Evolutionary conservation across 2,797 vertebrate species (phyloP).

Genomic region (Sparidentex hasta): DNA sequence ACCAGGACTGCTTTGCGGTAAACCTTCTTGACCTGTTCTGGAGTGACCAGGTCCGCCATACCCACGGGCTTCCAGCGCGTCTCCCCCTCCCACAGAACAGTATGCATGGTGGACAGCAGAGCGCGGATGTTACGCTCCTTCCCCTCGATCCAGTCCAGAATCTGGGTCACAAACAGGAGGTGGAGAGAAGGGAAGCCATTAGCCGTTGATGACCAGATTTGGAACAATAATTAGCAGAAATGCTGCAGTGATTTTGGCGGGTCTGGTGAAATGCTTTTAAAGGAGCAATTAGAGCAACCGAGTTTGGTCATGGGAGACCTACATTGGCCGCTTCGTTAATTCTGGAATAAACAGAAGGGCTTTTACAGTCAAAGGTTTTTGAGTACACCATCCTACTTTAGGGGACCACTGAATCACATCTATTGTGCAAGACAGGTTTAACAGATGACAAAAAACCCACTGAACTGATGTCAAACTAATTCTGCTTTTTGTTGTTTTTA

Average conservation of each 20-base stretch:
- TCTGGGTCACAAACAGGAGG: conserved; percentile 81
- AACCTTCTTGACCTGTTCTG: conserved; percentile 98
- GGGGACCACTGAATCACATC: conserved; percentile 39
- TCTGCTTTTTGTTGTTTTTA: conserved; percentile 9
- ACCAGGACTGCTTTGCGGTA: conserved; percentile 97
- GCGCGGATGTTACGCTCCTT: conserved; percentile 99
- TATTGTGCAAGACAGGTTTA: conserved; percentile 27
- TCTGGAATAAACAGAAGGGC: conserved; percentile 37
- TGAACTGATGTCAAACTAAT: conserved; percentile 12
- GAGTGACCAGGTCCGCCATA: conserved; percentile 98
- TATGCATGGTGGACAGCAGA: conserved; percentile 98
- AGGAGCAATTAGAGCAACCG: conserved; percentile 47
- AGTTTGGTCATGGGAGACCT: conserved; percentile 53
- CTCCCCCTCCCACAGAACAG: conserved; percentile 97
- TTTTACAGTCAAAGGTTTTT: conserved; percentile 44
- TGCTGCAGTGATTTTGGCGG: conserved; percentile 34
- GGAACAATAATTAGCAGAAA: conserved; percentile 51
- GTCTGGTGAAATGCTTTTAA: conserved; percentile 36
- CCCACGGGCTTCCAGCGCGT: conserved; percentile 95
- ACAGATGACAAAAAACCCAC: conserved; percentile 9
- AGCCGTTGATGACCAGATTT: conserved; percentile 32
- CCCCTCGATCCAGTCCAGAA: conserved; percentile 99
- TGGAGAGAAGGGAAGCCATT: conserved; percentile 6
- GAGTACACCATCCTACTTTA: conserved; percentile 36
- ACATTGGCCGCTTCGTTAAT: conserved; percentile 38